Percentiles rank a stretch among this genome's conserved stretches.
Evolutionary conservation across 2,888 invertebrate genomes (phyloP).

Genomic region (Clistopyga incitator): DNA sequence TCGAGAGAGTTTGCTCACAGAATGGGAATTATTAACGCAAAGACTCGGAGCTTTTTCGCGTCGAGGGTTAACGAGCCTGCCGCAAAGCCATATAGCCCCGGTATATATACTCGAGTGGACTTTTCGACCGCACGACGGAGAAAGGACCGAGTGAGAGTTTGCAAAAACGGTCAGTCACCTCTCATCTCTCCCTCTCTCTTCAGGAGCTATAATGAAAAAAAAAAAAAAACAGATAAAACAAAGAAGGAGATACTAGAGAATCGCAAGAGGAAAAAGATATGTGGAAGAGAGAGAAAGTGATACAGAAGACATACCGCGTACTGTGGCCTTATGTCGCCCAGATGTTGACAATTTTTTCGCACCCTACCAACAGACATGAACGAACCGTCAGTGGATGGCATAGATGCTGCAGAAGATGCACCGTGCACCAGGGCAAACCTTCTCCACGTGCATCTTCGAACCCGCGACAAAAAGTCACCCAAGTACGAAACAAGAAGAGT

Average conservation of each 20-base stretch:
- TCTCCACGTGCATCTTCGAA: slow-evolving; percentile 53
- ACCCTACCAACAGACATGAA: slow-evolving; percentile 72
- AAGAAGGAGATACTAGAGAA: slow-evolving; percentile 53
- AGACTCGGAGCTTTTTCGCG: slow-evolving; percentile 53
- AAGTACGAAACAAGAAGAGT: slow-evolving; percentile 33
- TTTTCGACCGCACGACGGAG: slow-evolving; percentile 44
- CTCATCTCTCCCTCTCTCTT: slow-evolving; percentile 47
- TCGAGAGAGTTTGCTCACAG: slow-evolving; percentile 52
- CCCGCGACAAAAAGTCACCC: slow-evolving; percentile 25
- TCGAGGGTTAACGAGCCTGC: slow-evolving; percentile 65
- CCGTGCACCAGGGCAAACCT: slow-evolving; percentile 35
- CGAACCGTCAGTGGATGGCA: slow-evolving; percentile 60
- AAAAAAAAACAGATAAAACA: slow-evolving; percentile 11
- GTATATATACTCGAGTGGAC: slow-evolving; percentile 55
- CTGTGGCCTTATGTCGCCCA: slow-evolving; percentile 74
- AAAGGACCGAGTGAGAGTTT: slow-evolving; percentile 47
- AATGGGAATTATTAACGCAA: slow-evolving; percentile 65
- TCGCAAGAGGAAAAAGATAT: slow-evolving; percentile 36
- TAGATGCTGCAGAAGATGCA: slow-evolving; percentile 49
- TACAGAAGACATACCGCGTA: slow-evolving; percentile 45
- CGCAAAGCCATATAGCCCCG: slow-evolving; percentile 41
- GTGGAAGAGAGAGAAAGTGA: slow-evolving; percentile 19
- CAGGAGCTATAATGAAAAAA: slow-evolving; percentile 42
- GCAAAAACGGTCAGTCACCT: slow-evolving; percentile 70
- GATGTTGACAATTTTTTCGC: slow-evolving; percentile 77